Percentiles rank a stretch among this genome's conserved stretches.
These are phyloP conservation scores for Tineola bisselliella DNA, from an alignment of 2,888 invertebrate species.

Conservation along the genomic window DNA sequence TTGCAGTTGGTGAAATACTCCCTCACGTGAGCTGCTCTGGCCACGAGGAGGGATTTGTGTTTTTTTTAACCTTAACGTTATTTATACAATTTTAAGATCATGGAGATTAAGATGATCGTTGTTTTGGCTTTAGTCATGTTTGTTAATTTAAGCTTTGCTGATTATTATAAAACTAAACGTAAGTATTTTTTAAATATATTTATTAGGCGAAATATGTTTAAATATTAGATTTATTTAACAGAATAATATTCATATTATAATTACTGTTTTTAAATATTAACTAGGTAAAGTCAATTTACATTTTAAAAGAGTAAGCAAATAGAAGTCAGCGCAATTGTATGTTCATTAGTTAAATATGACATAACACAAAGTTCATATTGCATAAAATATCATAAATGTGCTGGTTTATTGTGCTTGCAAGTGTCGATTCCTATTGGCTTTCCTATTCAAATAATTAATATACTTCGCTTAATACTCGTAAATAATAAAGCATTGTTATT, in stretches of 20 bases:
- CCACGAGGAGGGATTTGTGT: constrained; percentile 6
- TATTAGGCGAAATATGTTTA: too few species aligned
- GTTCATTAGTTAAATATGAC: background rate
- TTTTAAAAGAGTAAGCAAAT: background rate
- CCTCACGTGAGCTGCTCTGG: constrained; percentile 12
- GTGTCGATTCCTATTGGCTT: too few species aligned
- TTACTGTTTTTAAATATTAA: background rate
- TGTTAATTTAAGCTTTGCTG: constrained; percentile 36
- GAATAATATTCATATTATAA: too few species aligned
- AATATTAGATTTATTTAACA: too few species aligned
- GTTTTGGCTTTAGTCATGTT: constrained; percentile 35
- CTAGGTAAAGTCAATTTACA: too few species aligned
- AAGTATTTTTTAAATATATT: constrained; percentile 34
- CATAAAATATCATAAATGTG: constrained; percentile 4
- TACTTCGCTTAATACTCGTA: too few species aligned
- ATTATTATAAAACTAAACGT: constrained; percentile 58
- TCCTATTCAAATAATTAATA: too few species aligned
- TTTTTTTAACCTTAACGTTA: background rate
- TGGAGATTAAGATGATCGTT: background rate
- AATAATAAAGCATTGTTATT: too few species aligned
- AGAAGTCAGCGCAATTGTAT: background rate
- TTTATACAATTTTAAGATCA: constrained; percentile 1
- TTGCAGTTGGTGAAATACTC: constrained; percentile 9
- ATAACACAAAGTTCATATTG: background rate
- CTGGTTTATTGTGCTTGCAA: background rate